Evolutionary conservation across 1,140 invertebrate species (phyloP).

Genomic region (Pseudomyrmex cubaensis): DNA sequence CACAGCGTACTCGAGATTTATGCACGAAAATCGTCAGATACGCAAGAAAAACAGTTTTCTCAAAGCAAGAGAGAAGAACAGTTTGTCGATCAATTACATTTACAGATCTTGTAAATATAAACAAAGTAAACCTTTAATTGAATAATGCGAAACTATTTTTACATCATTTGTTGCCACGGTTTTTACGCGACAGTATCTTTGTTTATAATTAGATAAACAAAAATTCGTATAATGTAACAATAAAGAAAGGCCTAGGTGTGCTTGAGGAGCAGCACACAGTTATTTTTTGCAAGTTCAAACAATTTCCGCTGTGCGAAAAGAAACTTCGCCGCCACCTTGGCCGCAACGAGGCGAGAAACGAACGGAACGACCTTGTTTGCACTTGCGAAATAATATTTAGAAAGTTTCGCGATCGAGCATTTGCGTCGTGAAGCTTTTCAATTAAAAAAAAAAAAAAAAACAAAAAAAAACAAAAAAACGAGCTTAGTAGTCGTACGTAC

Average conservation of each 20-base stretch:
- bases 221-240: no score
- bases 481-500: constrained; percentile 71
- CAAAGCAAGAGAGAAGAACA: no score
- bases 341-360: background rate
- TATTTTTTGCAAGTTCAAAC: constrained; percentile 67
- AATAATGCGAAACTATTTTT: no score
- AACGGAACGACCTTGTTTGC: constrained; percentile 61
- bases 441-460: constrained; percentile 40
- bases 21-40: background rate
- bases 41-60: background rate
- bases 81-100: no score
- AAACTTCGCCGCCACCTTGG: background rate
- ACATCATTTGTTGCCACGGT: no score
- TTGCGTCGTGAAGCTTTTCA: constrained; percentile 31
- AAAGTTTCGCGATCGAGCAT: constrained; percentile 39
- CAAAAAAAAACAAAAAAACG: background rate
- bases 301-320: background rate
- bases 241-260: constrained; percentile 64
- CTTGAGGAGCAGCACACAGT: constrained; percentile 31
- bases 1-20: background rate
- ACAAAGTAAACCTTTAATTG: no score
- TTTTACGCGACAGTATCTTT: no score
- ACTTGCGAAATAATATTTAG: constrained; percentile 62
- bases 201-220: no score
- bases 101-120: no score